These are phyloP conservation scores for Orientallactaga sibirica DNA, from an alignment of 2,797 vertebrate species.

Conservation along the genomic window DNA sequence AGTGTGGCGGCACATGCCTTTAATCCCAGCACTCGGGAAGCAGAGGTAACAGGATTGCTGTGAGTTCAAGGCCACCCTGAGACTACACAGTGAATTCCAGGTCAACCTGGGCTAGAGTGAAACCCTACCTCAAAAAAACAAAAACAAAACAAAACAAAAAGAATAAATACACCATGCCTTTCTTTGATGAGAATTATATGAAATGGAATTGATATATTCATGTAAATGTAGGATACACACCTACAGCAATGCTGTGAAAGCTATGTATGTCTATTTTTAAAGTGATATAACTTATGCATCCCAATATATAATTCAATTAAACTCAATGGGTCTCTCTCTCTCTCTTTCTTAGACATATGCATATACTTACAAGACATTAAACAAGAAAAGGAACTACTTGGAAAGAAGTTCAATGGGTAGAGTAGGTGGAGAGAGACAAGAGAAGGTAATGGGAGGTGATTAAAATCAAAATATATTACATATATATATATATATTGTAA, in stretches of 20 bases:
- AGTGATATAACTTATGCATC: not conserved
- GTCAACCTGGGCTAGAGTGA: too few species aligned
- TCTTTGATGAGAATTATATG: not conserved
- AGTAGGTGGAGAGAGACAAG: not conserved
- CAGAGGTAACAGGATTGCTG: too few species aligned
- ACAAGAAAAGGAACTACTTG: not conserved
- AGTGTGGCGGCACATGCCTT: too few species aligned
- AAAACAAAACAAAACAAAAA: too few species aligned
- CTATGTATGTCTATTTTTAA: not conserved
- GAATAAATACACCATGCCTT: not conserved
- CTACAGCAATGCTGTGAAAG: not conserved
- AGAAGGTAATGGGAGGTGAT: not conserved
- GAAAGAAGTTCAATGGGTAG: not conserved
- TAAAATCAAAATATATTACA: not conserved
- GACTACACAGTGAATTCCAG: too few species aligned
- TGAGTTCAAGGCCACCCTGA: too few species aligned
- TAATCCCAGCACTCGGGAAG: too few species aligned
- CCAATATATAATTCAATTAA: not conserved
- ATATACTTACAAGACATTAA: not conserved
- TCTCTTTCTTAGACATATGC: not conserved
- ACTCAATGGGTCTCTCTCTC: too few species aligned
- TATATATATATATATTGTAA: too few species aligned
- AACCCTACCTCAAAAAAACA: too few species aligned
- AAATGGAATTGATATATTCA: not conserved
- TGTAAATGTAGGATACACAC: not conserved